Base-by-base conservation (phyloP, 2,113 vertebrate species). In the Calyptommatus sinebrachiatus region DNA sequence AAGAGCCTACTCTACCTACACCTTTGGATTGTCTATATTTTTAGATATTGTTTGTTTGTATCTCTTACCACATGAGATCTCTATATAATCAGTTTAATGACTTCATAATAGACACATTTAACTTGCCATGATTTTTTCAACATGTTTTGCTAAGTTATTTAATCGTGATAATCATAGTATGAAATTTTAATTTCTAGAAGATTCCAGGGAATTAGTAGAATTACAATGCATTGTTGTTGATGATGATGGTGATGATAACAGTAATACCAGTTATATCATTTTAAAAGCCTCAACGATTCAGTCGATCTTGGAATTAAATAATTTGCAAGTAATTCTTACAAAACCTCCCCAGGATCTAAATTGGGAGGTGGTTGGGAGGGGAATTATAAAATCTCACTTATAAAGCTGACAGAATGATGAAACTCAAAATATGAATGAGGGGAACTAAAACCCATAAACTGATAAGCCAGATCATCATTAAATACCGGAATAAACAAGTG, bases 111-210 rank as follows among this genome's bases (percentile, higher is more conserved):
- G 29, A 18, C 18, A 53, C 4, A 18, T 57, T 67, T 77, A 20
- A 31, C 29, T 22, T 80, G 41, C 11, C 46, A 45, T 24, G 50
- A 82, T 46, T 86, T 74, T 28, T 71, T 85, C 72, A 29, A 18
- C 70, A 61, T 73, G 71, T 84, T 76, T 8, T 71, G 3, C 29
- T 35, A 63, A 28, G 62, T 75, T 22, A 70, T 48, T 5, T 46
- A 28, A 63, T 63, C 14, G n/a, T 74, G 41, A 31, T 46, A 46
- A 45, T 67, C 57, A 62, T 70, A 70, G n/a, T 35, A 35, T 2
- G 21, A 29, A 81, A 73, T 77, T 81, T 83, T 79, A 41, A 63
- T 11, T 48, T 3, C 2, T 28, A 24, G 41, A 11, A 61, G 41
- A 46, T 1, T 71, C 22, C 18, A 60, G 29, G 60, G 11, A 48